A percentile compares a stretch with the other conserved stretches of the same genome.
Conservation (phyloP, 2,888 invertebrate genomes). For the Leucozona laternaria region DNA sequence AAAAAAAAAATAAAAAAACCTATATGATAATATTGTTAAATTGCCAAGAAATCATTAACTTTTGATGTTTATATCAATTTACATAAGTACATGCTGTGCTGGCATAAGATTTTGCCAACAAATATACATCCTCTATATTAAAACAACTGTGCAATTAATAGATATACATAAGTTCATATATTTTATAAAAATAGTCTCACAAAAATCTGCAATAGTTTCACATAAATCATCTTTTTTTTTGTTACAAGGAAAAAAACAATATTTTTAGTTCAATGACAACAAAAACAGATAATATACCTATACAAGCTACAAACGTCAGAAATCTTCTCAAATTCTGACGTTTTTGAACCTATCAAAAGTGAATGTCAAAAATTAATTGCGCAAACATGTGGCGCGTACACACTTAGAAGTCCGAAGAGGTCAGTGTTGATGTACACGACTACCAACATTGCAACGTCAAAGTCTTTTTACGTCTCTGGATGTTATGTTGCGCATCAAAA, state of each 20-base stretch:
- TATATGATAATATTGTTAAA: too few relatives aligned
- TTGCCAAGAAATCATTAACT: background rate
- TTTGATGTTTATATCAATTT: background rate
- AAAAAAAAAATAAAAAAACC: too few relatives aligned
- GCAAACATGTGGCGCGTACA: slow-evolving; percentile 12
- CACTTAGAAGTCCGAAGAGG: slow-evolving; percentile 37
- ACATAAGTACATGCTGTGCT: background rate
- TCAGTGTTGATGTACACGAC: slow-evolving; percentile 14
- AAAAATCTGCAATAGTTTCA: background rate
- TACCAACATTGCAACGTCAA: background rate
- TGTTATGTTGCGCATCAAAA: slow-evolving; percentile 52
- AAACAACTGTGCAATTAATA: background rate
- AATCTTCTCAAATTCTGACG: slow-evolving; percentile 45
- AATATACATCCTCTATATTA: background rate
- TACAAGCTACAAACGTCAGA: slow-evolving; percentile 63
- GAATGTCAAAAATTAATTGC: slow-evolving; percentile 50
- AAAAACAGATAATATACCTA: slow-evolving; percentile 18
- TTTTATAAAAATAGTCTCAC: slow-evolving; percentile 23
- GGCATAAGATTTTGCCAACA: background rate
- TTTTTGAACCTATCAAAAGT: slow-evolving; percentile 17
- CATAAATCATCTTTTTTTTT: slow-evolving; percentile 19
- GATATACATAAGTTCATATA: background rate
- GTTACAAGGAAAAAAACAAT: slow-evolving; percentile 22
- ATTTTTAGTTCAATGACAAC: slow-evolving; percentile 68
- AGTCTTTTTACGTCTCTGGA: slow-evolving; percentile 56